phyloP scores from a whole-genome alignment of 1,140 invertebrate genomes.

The Cryptotermes secundus region DNA sequence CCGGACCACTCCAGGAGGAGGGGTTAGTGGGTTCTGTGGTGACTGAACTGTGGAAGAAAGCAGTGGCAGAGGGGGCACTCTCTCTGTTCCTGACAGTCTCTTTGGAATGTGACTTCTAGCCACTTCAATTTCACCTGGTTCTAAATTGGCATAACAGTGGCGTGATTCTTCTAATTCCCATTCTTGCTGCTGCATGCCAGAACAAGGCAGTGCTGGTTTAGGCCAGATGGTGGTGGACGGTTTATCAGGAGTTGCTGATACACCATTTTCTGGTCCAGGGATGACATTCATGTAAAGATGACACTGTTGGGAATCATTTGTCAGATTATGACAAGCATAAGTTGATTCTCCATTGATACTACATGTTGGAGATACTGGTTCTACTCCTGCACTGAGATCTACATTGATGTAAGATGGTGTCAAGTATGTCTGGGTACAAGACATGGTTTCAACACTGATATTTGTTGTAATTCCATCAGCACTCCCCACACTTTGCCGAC shows the following conservation, averaged over 20 bases:
- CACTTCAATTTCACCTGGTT: slow-evolving; percentile 58
- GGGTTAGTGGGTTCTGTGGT: slow-evolving; percentile 47
- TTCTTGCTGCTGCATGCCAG: slow-evolving; percentile 15
- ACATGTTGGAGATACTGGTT: slow-evolving; percentile 45
- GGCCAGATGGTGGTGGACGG: background rate
- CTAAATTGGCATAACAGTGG: slow-evolving; percentile 66
- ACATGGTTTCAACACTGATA: background rate
- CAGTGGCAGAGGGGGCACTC: slow-evolving; percentile 3
- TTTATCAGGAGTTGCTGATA: slow-evolving; percentile 25
- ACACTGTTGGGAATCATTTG: slow-evolving; percentile 43
- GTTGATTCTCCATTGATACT: slow-evolving; percentile 44
- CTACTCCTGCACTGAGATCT: slow-evolving; percentile 40
- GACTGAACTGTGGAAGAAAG: slow-evolving; percentile 30
- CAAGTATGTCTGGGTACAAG: background rate
- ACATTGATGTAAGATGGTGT: slow-evolving; percentile 49
- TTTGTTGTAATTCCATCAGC: slow-evolving; percentile 14
- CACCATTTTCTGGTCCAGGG: slow-evolving; percentile 47
- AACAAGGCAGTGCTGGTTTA: slow-evolving; percentile 28
- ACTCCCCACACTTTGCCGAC: slow-evolving; percentile 27
- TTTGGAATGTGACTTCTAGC: slow-evolving; percentile 28
- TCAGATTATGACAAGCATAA: slow-evolving; percentile 55
- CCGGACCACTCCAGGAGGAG: slow-evolving; percentile 19
- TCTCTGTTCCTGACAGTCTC: background rate
- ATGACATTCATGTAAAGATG: slow-evolving; percentile 68
- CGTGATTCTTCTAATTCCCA: slow-evolving; percentile 46